phyloP scores from a whole-genome alignment of 2,888 invertebrate species.

The Pseudoips prasinana region DNA sequence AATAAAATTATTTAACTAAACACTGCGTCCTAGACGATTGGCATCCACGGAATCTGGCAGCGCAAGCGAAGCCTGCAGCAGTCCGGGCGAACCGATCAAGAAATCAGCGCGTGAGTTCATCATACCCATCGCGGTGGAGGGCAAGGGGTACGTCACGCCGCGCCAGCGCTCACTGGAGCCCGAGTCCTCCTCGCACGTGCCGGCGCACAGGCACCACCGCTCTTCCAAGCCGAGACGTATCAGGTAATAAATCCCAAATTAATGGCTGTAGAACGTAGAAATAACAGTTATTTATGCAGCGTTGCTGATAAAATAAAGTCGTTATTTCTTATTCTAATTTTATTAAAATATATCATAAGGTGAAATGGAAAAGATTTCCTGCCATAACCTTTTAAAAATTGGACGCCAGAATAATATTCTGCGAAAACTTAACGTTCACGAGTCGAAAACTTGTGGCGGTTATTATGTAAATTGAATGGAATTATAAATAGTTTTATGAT shows the following conservation, averaged over 20 bases:
- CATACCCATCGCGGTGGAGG: slow-evolving; percentile 96
- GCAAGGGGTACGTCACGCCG: slow-evolving; percentile 92
- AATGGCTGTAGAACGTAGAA: too few species aligned
- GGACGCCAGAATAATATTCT: too few species aligned
- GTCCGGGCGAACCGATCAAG: slow-evolving; percentile 85
- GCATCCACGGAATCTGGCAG: slow-evolving; percentile 85
- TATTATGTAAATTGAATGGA: too few species aligned
- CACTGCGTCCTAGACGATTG: slow-evolving; percentile 67
- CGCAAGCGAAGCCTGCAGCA: slow-evolving; percentile 71
- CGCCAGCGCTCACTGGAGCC: slow-evolving; percentile 88
- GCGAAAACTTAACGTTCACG: too few species aligned
- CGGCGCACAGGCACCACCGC: slow-evolving; percentile 39
- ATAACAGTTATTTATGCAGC: too few species aligned
- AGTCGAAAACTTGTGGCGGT: too few species aligned
- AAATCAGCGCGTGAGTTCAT: slow-evolving; percentile 95
- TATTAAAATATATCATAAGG: not conserved
- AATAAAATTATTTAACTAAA: too few species aligned
- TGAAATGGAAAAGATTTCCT: too few species aligned
- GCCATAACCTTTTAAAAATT: too few species aligned
- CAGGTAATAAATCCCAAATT: slow-evolving; percentile 81
- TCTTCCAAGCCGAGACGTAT: slow-evolving; percentile 82
- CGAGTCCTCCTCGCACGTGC: slow-evolving; percentile 78
- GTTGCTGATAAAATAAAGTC: too few species aligned
- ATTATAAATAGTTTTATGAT: too few species aligned
- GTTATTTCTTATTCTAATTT: too few species aligned